A percentile compares a stretch with the other conserved stretches of the same genome.
phyloP scores from a whole-genome alignment of 2,797 vertebrate species.

The Loris lydekkerianus region DNA sequence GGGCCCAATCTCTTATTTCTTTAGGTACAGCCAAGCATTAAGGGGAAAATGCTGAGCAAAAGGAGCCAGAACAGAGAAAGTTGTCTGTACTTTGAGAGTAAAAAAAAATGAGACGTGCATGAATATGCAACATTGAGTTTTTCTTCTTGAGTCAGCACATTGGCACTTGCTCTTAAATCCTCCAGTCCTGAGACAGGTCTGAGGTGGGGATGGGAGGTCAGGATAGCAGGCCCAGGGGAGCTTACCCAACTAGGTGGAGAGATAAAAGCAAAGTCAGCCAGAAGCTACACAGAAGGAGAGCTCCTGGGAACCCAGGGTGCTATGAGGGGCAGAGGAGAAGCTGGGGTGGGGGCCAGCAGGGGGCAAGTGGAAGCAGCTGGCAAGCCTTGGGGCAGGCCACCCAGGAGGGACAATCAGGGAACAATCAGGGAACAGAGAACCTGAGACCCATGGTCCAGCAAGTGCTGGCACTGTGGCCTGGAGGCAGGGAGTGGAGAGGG shows the following conservation, averaged over 20 bases:
- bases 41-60: conserved; percentile 59
- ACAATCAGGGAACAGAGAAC: neutral
- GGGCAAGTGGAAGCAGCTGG: neutral
- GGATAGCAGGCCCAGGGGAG: neutral
- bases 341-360: neutral
- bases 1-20: neutral
- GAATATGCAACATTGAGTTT: conserved; percentile 62
- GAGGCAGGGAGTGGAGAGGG: neutral
- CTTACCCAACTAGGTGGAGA: neutral
- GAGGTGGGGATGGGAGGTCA: neutral
- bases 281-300: neutral
- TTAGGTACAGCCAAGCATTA: conserved; percentile 36
- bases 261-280: neutral
- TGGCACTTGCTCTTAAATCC: neutral
- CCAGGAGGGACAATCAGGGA: neutral
- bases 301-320: neutral
- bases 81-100: conserved; percentile 26
- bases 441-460: neutral
- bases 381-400: neutral
- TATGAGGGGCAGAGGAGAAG: neutral
- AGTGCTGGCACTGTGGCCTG: neutral
- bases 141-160: conserved; percentile 71
- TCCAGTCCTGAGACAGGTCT: neutral
- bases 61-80: conserved; percentile 54
- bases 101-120: conserved; percentile 68